These are phyloP conservation scores for Zaprionus taronus DNA, from an alignment of 1,140 invertebrate genomes.

Conservation along the genomic window DNA sequence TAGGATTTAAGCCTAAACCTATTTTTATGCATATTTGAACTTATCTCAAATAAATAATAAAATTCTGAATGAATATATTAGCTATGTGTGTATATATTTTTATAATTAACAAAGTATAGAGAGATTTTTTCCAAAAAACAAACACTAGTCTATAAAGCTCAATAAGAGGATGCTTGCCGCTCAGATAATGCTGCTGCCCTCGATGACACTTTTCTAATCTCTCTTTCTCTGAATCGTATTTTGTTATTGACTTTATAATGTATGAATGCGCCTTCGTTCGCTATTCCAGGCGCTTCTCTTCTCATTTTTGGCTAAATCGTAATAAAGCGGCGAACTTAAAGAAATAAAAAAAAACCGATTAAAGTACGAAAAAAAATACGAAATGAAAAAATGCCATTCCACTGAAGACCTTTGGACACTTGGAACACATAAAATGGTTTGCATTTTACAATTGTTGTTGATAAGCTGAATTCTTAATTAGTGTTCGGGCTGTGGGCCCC, in stretches of 20 bases:
- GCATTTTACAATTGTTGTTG: slow-evolving; percentile 36
- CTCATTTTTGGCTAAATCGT: neutral
- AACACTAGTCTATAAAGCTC: neutral
- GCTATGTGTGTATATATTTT: neutral
- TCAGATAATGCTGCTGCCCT: neutral
- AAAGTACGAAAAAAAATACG: neutral
- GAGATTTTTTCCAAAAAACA: neutral
- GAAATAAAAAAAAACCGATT: neutral
- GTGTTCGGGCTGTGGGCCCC: neutral
- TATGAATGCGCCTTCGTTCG: neutral
- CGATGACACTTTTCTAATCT: neutral
- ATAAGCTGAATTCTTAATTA: slow-evolving; percentile 38
- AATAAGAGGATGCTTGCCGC: neutral
- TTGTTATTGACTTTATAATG: neutral
- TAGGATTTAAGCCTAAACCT: neutral
- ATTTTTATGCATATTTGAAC: neutral
- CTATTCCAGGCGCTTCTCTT: neutral
- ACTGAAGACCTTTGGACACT: slow-evolving; percentile 28
- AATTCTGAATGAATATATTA: neutral
- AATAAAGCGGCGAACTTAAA: neutral
- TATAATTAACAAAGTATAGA: neutral
- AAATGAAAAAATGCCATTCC: slow-evolving; percentile 14
- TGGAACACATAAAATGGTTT: slow-evolving; percentile 16
- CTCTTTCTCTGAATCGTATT: neutral
- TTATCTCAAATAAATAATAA: neutral